Evolutionary conservation across 2,797 vertebrate genomes (phyloP).

Genomic region (Ptychadena robeensis): DNA sequence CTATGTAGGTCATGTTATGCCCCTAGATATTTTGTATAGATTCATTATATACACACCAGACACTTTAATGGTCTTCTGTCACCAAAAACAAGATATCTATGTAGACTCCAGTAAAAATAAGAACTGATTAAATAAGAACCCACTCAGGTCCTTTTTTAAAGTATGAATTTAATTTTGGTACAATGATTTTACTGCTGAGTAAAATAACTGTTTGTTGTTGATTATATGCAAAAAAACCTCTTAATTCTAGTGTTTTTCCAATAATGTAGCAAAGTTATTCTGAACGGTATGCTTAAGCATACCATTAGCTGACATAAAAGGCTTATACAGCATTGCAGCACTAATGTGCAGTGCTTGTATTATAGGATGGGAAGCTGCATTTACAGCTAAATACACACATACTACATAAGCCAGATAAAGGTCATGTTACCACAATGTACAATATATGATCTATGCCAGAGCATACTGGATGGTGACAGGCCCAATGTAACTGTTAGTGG

Average conservation of each 20-base stretch:
- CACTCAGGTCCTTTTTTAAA: no score
- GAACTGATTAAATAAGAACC: not conserved
- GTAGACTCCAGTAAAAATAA: not conserved
- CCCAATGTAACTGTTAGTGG: not conserved
- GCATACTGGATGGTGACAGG: no score
- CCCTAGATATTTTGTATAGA: not conserved
- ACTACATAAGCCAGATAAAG: not conserved
- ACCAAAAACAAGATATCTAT: no score
- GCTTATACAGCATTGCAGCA: not conserved
- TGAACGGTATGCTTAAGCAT: not conserved
- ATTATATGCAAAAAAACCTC: no score
- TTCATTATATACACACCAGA: not conserved
- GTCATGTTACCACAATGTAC: not conserved
- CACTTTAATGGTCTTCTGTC: not conserved
- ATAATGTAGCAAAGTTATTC: not conserved
- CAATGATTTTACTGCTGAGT: no score
- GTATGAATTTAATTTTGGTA: no score
- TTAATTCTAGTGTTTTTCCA: no score
- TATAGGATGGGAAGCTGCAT: not conserved
- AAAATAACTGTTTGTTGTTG: no score
- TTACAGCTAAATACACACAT: not conserved
- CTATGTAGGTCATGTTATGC: not conserved
- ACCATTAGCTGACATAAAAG: not conserved
- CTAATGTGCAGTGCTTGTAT: not conserved
- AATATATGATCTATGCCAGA: not conserved